Evolutionary conservation across 2,797 vertebrate species (phyloP).

Genomic region (Bufotes viridis): DNA sequence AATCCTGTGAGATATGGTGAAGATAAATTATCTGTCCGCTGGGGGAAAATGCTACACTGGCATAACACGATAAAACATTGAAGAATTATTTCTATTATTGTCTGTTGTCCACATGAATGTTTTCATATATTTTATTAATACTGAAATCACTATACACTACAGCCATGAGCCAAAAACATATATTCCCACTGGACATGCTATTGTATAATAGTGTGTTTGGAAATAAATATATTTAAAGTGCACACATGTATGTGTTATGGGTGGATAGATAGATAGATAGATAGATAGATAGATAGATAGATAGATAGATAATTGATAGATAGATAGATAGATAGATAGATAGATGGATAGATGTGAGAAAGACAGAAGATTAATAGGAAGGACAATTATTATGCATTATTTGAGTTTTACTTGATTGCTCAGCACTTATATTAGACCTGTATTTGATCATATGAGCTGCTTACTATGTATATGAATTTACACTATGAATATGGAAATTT

Average conservation of each 20-base stretch:
- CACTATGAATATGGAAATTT: too few relatives aligned
- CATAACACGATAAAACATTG: not conserved
- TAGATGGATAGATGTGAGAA: not conserved
- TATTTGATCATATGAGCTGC: too few relatives aligned
- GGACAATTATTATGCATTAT: too few relatives aligned
- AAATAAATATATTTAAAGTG: not conserved
- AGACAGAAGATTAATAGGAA: not conserved
- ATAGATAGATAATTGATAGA: not conserved
- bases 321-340: not conserved
- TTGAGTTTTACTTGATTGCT: too few relatives aligned
- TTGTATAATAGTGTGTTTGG: not conserved
- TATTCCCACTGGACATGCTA: not conserved
- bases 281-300: not conserved
- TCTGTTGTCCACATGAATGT: not conserved
- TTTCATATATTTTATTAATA: not conserved
- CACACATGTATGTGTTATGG: not conserved
- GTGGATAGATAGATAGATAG: not conserved
- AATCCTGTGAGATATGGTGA: conserved; percentile 37
- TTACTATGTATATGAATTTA: too few relatives aligned
- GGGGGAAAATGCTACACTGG: not conserved
- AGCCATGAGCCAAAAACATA: not conserved
- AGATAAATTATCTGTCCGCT: not conserved
- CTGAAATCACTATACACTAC: not conserved
- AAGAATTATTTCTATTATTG: not conserved
- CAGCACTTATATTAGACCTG: too few relatives aligned